Base-by-base conservation (phyloP, 2,888 invertebrate species). In the Phrixothrix hirtus region DNA sequence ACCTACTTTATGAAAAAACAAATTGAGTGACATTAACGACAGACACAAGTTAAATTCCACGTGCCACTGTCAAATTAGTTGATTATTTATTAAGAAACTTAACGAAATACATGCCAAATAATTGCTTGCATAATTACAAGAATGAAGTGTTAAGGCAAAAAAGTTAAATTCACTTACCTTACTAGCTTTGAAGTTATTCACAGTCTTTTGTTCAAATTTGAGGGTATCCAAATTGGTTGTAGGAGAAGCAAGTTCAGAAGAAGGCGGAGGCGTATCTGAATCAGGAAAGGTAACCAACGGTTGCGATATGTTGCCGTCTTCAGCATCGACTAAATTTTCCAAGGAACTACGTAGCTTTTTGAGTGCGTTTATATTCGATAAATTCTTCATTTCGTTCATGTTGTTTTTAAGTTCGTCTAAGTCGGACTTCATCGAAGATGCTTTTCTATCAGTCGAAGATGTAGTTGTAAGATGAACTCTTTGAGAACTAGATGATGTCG, bases 341-440 rank as follows among this genome's bases (percentile, higher is more conserved):
- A 89, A 80, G 55, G 89, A 89, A 70, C 81, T 87, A 66, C 86
- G 81, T 62, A 89, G 74, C 45, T 69, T 67, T 37, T 56, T 52
- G 29, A 52, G 29, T 1, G 55, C 55, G 42, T 55, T 63, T 51
- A 62, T 64, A 1, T 65, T 64, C 29, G 69, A 59, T 13, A 88
- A 78, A 67, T 86, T 90, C 78, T 89, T 91, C 85, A 92, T 91
- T 79, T 92, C 91, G 56, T 89, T 87, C 75, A 92, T 88, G 70
- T 89, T 89, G 72, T 87, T 88, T 75, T 92, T 87, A 59, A 92
- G 81, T 71, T 89, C 88, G 54, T 83, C 81, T 37, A 89, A 80
- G 74, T 90, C 89, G 58, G 87, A 88, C 77, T 90, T 89, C 78
- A 91, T 85, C 52, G 88, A 88, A 71, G 86, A 87, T 59, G 90